These are phyloP conservation scores for Dromiciops gliroides DNA, from an alignment of 2,113 vertebrate genomes.

Conservation along the genomic window DNA sequence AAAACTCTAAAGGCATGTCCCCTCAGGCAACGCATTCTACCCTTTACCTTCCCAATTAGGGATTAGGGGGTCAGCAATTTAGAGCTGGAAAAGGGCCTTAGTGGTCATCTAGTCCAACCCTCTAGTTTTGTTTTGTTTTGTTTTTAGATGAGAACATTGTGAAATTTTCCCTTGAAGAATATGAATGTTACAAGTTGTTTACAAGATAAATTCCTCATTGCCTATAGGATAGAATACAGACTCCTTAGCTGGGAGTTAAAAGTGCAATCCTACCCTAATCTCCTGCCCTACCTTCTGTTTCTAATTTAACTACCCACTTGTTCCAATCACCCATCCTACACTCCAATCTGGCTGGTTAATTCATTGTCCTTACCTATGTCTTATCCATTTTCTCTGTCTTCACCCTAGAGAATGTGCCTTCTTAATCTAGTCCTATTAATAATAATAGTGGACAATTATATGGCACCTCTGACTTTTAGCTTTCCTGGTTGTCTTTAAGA, in stretches of 20 bases:
- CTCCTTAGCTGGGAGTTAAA: neutral
- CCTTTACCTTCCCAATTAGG: neutral
- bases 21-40: neutral
- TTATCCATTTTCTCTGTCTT: neutral
- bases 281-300: too few species aligned
- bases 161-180: neutral
- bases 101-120: neutral
- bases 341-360: neutral
- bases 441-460: neutral
- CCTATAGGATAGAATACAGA: neutral
- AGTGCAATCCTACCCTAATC: neutral
- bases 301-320: neutral
- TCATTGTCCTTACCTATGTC: neutral
- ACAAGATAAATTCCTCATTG: neutral
- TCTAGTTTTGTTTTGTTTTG: too few species aligned
- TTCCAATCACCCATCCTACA: neutral
- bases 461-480: neutral
- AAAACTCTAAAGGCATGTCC: neutral
- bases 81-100: neutral
- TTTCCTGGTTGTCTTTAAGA: neutral
- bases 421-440: neutral
- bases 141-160: neutral
- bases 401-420: neutral
- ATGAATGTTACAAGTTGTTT: neutral
- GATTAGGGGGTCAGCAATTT: neutral